These are phyloP conservation scores for Mesembrinibis cayennensis DNA, from an alignment of 2,113 vertebrate species.

Conservation along the genomic window DNA sequence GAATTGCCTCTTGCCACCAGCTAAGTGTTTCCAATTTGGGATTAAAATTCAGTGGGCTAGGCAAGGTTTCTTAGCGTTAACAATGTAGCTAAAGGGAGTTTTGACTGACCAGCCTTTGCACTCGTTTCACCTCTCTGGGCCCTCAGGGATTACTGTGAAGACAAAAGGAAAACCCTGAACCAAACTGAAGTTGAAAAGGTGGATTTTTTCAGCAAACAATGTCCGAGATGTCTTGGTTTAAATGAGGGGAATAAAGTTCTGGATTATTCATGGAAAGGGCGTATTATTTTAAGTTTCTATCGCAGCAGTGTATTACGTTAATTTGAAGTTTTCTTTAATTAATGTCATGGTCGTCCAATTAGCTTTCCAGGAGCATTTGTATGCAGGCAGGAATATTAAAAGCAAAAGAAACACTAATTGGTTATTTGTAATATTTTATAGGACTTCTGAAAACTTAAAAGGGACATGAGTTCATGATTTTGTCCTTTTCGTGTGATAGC, in stretches of 20 bases:
- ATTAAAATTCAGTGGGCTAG: background rate
- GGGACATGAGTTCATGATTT: background rate
- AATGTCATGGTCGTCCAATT: background rate
- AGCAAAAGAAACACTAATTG: background rate
- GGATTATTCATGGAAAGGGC: background rate
- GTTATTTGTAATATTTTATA: background rate
- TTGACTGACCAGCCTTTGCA: background rate
- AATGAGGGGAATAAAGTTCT: background rate
- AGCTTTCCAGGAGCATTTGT: background rate
- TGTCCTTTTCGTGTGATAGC: background rate
- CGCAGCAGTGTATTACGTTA: background rate
- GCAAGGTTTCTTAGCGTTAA: background rate
- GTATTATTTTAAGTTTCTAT: background rate
- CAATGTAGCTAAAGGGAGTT: background rate
- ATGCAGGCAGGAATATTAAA: background rate
- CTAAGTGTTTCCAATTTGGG: background rate
- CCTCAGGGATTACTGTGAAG: background rate
- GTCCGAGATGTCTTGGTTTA: background rate
- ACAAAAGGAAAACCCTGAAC: background rate
- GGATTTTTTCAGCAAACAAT: background rate
- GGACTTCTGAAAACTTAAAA: background rate
- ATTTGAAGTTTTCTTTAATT: background rate
- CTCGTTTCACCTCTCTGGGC: rapidly evolving
- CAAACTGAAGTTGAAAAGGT: background rate
- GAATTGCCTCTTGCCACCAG: background rate